Conservation (phyloP, 2,113 vertebrate genomes). For the Pholis gunnellus region DNA sequence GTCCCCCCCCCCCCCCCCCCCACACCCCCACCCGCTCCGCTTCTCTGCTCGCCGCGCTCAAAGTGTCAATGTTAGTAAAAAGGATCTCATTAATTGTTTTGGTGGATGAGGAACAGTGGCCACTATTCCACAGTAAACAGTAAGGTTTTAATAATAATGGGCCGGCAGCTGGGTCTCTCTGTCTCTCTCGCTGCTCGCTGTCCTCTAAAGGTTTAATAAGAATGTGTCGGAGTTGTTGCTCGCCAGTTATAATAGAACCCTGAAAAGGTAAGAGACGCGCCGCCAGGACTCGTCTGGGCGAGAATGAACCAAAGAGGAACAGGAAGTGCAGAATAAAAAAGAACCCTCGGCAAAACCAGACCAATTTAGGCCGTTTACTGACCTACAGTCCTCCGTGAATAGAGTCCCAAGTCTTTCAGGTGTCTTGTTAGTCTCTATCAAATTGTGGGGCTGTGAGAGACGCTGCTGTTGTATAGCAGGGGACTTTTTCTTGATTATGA, state of each 20-base stretch:
- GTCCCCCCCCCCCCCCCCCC: not conserved
- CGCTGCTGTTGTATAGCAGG: not conserved
- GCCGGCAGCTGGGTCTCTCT: slow-evolving; percentile 47
- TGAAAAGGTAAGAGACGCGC: slow-evolving; percentile 8
- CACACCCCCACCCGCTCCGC: too few species aligned
- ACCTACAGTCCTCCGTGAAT: not conserved
- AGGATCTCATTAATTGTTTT: slow-evolving; percentile 75
- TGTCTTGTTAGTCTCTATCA: not conserved
- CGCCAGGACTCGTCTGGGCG: not conserved
- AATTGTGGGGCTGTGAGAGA: not conserved
- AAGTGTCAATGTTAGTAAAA: slow-evolving; percentile 75
- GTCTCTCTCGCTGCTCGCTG: slow-evolving; percentile 40
- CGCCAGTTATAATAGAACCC: not conserved
- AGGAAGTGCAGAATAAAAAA: not conserved
- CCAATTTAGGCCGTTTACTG: not conserved
- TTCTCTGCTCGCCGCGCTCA: slow-evolving; percentile 30
- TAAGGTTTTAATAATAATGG: slow-evolving; percentile 66
- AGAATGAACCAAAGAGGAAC: not conserved
- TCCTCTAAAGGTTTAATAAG: slow-evolving; percentile 61
- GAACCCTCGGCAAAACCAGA: not conserved
- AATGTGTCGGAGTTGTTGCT: slow-evolving; percentile 34
- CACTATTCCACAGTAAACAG: slow-evolving; percentile 61
- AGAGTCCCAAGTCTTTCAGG: not conserved
- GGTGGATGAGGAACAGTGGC: slow-evolving; percentile 63
- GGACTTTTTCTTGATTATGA: not conserved